phyloP scores from a whole-genome alignment of 1,140 invertebrate genomes.

The Penaeus indicus region DNA sequence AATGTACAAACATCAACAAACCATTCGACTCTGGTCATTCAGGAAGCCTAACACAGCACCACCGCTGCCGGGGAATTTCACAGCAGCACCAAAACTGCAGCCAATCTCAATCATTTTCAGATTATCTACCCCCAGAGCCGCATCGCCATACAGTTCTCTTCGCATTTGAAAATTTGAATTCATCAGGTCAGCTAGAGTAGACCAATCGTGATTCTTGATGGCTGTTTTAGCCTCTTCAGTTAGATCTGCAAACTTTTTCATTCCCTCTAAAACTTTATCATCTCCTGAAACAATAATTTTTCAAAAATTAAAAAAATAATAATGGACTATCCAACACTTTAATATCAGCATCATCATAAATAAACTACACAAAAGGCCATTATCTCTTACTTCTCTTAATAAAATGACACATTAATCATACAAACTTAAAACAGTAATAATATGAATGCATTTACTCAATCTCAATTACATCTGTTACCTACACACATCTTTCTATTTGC shows the following conservation, averaged over 20 bases:
- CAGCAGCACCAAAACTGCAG: conserved; percentile 65
- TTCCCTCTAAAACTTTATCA: conserved; percentile 67
- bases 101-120: conserved; percentile 68
- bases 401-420: too few species aligned
- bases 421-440: too few species aligned
- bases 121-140: conserved; percentile 66
- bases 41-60: conserved; percentile 68
- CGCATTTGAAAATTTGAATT: conserved; percentile 68
- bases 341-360: too few species aligned
- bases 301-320: too few species aligned
- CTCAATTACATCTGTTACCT: neutral
- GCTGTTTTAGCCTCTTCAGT: conserved; percentile 67
- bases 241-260: conserved; percentile 68
- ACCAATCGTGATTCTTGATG: conserved; percentile 66
- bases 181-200: conserved; percentile 67
- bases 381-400: too few species aligned
- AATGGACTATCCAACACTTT: too few species aligned
- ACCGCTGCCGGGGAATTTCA: conserved; percentile 69
- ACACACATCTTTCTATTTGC: conserved; percentile 16
- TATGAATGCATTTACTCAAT: too few species aligned
- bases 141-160: conserved; percentile 67
- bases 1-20: conserved; percentile 31
- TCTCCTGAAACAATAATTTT: conserved; percentile 64
- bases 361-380: too few species aligned
- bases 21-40: conserved; percentile 61